These are phyloP conservation scores for Papilio elwesi DNA, from an alignment of 2,888 invertebrate species.

Conservation along the genomic window DNA sequence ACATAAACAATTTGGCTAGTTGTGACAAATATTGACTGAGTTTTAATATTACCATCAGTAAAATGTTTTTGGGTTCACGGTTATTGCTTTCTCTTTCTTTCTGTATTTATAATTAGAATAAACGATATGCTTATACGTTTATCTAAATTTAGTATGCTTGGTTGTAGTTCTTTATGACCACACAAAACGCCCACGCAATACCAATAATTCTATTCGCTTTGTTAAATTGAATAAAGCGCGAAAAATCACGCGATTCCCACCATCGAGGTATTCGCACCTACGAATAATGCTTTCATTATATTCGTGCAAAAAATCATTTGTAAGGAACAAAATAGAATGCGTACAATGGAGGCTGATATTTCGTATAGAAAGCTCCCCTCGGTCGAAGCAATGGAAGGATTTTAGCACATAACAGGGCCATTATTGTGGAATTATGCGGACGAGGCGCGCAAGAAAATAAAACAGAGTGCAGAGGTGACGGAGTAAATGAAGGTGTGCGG, in stretches of 20 bases:
- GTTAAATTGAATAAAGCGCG: slow-evolving; percentile 53
- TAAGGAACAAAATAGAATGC: slow-evolving; percentile 71
- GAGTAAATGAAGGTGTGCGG: slow-evolving; percentile 63
- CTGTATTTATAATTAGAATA: neutral
- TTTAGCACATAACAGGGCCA: slow-evolving; percentile 71
- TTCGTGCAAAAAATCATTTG: slow-evolving; percentile 76
- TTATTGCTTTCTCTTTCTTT: neutral
- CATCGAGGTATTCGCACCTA: slow-evolving; percentile 76
- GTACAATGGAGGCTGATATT: slow-evolving; percentile 78
- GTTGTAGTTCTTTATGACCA: slow-evolving; percentile 16
- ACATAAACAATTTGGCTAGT: no score
- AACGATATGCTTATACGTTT: neutral
- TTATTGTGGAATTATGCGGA: slow-evolving; percentile 76
- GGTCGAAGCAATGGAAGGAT: slow-evolving; percentile 63
- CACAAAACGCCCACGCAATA: slow-evolving; percentile 43
- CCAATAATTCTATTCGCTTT: slow-evolving; percentile 45
- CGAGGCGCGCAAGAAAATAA: slow-evolving; percentile 76
- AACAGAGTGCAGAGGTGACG: slow-evolving; percentile 77
- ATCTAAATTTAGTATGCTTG: neutral
- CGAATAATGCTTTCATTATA: slow-evolving; percentile 80
- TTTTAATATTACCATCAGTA: no score
- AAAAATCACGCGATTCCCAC: slow-evolving; percentile 61
- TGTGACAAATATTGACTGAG: no score
- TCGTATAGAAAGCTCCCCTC: slow-evolving; percentile 77
- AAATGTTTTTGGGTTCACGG: no score